A percentile compares a stretch with the other conserved stretches of the same genome.
These are phyloP conservation scores for Synanceia verrucosa DNA, from an alignment of 2,797 vertebrate species.

Conservation along the genomic window DNA sequence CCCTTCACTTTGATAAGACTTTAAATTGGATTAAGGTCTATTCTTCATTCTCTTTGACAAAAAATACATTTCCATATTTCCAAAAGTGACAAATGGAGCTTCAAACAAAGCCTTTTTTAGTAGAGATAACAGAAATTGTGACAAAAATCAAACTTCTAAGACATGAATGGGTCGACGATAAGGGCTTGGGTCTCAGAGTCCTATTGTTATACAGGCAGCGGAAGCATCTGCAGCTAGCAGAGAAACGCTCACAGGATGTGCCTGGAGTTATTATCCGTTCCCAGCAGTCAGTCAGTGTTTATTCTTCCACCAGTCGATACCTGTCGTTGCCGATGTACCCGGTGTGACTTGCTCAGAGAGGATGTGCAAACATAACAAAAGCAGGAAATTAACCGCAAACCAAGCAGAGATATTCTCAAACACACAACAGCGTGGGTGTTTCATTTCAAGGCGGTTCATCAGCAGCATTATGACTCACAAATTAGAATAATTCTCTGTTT, in stretches of 20 bases:
- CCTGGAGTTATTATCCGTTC: constrained; percentile 58
- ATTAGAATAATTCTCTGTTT: constrained; percentile 13
- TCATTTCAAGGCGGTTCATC: constrained; percentile 27
- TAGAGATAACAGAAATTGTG: constrained; percentile 30
- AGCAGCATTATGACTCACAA: constrained; percentile 1
- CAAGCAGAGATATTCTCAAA: constrained; percentile 30
- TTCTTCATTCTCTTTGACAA: constrained; percentile 45
- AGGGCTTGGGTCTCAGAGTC: constrained; percentile 19
- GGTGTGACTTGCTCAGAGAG: constrained; percentile 32
- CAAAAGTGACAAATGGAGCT: constrained; percentile 41
- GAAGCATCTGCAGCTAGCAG: constrained; percentile 29
- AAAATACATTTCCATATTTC: constrained; percentile 64
- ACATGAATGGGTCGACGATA: constrained; percentile 18
- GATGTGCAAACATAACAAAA: constrained; percentile 57
- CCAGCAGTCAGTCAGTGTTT: constrained; percentile 61
- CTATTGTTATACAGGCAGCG: constrained; percentile 30
- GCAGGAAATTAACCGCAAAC: constrained; percentile 52
- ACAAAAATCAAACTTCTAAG: constrained; percentile 23
- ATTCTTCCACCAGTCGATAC: constrained; percentile 63
- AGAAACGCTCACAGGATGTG: constrained; percentile 35
- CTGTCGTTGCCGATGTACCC: constrained; percentile 42
- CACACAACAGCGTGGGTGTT: constrained; percentile 15
- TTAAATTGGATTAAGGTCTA: constrained; percentile 65
- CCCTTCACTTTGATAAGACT: constrained; percentile 62
- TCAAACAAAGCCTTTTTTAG: constrained; percentile 17